Conservation (phyloP, 2,113 vertebrate genomes). For the Saguinus imperator region DNA sequence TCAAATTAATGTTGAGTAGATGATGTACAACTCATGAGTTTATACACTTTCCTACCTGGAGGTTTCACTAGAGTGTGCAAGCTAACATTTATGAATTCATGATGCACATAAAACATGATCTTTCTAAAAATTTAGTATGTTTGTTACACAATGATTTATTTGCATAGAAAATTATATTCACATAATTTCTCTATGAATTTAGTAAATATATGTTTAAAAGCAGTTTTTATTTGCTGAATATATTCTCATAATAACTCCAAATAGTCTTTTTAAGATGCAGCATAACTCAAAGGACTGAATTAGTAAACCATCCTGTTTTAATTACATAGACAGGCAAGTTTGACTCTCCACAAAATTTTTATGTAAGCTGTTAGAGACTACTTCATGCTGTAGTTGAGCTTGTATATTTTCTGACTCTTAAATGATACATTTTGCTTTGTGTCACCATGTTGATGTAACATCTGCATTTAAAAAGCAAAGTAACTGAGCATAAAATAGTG, state of each 20-base stretch:
- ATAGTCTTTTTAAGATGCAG: background rate
- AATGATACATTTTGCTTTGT: background rate
- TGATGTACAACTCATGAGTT: background rate
- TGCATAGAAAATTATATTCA: background rate
- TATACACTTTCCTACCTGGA: conserved; percentile 17
- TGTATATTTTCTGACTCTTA: background rate
- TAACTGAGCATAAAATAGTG: conserved; percentile 5
- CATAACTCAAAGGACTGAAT: background rate
- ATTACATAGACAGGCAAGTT: background rate
- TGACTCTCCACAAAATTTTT: background rate
- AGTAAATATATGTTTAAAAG: background rate
- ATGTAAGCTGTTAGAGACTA: background rate
- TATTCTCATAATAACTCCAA: background rate
- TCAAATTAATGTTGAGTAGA: conserved; percentile 52
- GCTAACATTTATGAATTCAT: background rate
- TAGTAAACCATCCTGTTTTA: background rate
- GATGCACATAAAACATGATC: background rate
- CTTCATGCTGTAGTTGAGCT: background rate
- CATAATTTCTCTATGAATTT: background rate
- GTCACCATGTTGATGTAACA: background rate
- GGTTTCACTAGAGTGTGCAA: background rate
- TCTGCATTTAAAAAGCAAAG: background rate
- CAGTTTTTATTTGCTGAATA: background rate
- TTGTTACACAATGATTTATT: background rate
- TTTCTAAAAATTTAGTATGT: background rate